A percentile compares a stretch with the other conserved stretches of the same genome.
These are phyloP conservation scores for Danionella dracula DNA, from an alignment of 2,797 vertebrate species.

Conservation along the genomic window DNA sequence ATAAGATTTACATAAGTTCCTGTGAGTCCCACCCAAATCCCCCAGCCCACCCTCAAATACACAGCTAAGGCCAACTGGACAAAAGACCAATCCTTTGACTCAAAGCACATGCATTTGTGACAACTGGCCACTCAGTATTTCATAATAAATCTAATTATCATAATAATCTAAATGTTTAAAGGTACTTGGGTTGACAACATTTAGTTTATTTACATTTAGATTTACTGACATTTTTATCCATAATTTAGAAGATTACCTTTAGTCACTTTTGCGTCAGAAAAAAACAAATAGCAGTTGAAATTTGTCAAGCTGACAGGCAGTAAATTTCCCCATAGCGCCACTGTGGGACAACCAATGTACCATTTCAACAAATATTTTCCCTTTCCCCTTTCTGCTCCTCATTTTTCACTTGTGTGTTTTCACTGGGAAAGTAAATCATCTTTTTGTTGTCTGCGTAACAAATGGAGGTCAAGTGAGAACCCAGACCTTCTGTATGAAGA, in stretches of 20 bases:
- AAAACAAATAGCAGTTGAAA: not conserved
- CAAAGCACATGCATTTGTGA: not conserved
- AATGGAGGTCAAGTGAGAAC: slow-evolving; percentile 17
- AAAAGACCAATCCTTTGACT: slow-evolving; percentile 3
- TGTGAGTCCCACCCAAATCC: slow-evolving; percentile 30
- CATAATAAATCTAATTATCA: too few species aligned
- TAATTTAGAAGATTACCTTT: not conserved
- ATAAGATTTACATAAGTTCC: slow-evolving; percentile 30
- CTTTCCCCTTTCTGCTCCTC: not conserved
- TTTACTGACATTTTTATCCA: too few species aligned
- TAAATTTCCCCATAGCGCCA: not conserved
- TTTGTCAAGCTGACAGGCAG: not conserved
- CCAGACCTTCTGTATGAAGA: not conserved
- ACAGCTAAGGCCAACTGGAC: slow-evolving; percentile 9
- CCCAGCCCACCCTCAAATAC: not conserved
- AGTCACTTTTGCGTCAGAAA: not conserved
- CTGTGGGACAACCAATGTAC: slow-evolving; percentile 14
- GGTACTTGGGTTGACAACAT: too few species aligned
- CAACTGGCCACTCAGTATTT: too few species aligned
- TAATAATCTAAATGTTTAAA: too few species aligned
- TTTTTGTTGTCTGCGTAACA: slow-evolving; percentile 15
- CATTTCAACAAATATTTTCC: slow-evolving; percentile 14
- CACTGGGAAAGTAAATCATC: slow-evolving; percentile 2
- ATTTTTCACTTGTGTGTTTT: slow-evolving; percentile 19
- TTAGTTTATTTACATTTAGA: too few species aligned